Conservation (phyloP, 2,888 invertebrate species). For the Pocota personata region DNA sequence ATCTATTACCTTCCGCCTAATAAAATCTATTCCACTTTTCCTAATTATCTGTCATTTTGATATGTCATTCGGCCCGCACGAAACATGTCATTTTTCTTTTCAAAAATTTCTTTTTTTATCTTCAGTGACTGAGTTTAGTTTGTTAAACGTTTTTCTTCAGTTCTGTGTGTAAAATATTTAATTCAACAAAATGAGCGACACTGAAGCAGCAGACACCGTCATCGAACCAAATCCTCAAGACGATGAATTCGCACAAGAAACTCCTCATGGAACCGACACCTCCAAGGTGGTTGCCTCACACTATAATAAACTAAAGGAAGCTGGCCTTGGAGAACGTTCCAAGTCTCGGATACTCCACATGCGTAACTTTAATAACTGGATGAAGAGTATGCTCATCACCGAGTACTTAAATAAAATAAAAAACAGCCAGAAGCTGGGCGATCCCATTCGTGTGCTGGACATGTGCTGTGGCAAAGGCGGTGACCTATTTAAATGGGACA, state of each 20-base stretch:
- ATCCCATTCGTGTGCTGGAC: conserved; percentile 90
- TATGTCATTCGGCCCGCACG: background rate
- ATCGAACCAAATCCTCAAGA: background rate
- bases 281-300: conserved; percentile 90
- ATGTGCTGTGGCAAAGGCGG: conserved; percentile 99
- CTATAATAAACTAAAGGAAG: conserved; percentile 95
- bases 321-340: conserved; percentile 90
- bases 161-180: background rate
- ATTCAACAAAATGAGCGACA: conserved; percentile 30
- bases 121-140: background rate
- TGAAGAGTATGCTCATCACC: conserved; percentile 97
- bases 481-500: conserved; percentile 98
- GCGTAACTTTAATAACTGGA: conserved; percentile 99
- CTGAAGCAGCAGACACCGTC: conserved; percentile 1
- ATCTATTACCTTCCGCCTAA: background rate
- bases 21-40: background rate
- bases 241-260: background rate
- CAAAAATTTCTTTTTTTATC: background rate
- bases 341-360: conserved; percentile 96
- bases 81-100: background rate
- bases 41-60: conserved; percentile 3
- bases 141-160: background rate
- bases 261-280: conserved; percentile 74
- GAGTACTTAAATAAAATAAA: conserved; percentile 88
- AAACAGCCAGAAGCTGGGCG: conserved; percentile 86